Conservation (phyloP, 2,888 invertebrate species). For the Mimas tiliae region DNA sequence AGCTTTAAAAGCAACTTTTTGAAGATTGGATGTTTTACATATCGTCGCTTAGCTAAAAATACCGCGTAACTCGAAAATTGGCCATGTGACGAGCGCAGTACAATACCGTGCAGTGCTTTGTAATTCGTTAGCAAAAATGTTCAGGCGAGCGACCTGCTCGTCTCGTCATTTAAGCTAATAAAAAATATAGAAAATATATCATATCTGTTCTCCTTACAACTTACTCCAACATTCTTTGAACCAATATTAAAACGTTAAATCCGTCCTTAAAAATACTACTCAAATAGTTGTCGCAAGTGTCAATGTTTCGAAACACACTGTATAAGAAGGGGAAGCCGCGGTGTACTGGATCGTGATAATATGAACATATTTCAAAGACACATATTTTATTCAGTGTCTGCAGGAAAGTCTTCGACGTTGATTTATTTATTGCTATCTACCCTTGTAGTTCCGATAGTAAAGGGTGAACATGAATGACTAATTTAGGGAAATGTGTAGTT, state of each 20-base stretch:
- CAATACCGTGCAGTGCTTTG: too few relatives aligned
- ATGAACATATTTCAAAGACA: constrained; percentile 75
- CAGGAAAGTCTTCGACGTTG: constrained; percentile 56
- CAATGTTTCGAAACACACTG: constrained; percentile 44
- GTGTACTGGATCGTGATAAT: constrained; percentile 63
- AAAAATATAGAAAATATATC: too few relatives aligned
- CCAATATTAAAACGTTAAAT: not conserved
- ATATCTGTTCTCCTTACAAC: not conserved
- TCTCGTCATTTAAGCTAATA: too few relatives aligned
- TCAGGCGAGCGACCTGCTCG: too few relatives aligned
- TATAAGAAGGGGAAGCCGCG: constrained; percentile 44
- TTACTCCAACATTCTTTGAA: not conserved
- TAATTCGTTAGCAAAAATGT: too few relatives aligned
- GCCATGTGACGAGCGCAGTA: too few relatives aligned
- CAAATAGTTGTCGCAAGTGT: not conserved
- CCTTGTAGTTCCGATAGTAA: constrained; percentile 31
- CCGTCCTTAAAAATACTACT: not conserved
- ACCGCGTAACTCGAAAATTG: too few relatives aligned
- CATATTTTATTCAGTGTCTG: constrained; percentile 71
- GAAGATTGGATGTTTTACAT: too few relatives aligned
- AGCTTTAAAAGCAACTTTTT: too few relatives aligned
- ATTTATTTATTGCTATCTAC: constrained; percentile 70
- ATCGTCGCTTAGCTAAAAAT: too few relatives aligned
- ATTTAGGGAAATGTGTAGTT: not conserved
- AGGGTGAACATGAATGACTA: constrained; percentile 1